A percentile compares a stretch with the other conserved stretches of the same genome.
These are phyloP conservation scores for Xylota sylvarum DNA, from an alignment of 2,888 invertebrate genomes.

Conservation along the genomic window DNA sequence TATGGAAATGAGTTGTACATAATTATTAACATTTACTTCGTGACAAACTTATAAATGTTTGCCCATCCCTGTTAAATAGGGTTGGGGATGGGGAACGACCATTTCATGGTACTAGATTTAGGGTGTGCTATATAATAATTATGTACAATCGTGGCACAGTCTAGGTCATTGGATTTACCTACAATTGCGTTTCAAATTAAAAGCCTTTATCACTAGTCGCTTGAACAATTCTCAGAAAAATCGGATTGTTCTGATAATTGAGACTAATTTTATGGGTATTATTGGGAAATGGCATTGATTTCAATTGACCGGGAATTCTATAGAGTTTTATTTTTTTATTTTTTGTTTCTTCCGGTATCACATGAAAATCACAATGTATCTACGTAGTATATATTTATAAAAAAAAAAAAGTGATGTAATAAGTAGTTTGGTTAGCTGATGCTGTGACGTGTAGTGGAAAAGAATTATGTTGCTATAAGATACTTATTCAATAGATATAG, in stretches of 20 bases:
- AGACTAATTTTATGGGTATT: background rate
- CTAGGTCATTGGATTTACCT: background rate
- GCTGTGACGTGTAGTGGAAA: background rate
- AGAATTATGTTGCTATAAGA: too few species aligned
- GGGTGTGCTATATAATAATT: background rate
- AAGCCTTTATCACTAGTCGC: background rate
- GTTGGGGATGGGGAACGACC: background rate
- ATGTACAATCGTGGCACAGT: background rate
- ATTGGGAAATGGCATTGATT: constrained; percentile 23
- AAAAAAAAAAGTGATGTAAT: constrained; percentile 2
- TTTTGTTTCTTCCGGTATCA: constrained; percentile 5
- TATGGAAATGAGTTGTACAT: background rate
- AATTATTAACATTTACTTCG: background rate
- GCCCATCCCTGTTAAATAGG: background rate
- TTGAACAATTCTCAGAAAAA: background rate
- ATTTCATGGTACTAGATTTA: background rate
- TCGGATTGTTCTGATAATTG: constrained; percentile 8
- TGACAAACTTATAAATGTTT: background rate
- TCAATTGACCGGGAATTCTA: constrained; percentile 15
- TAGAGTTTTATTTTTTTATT: background rate
- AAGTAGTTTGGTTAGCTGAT: too few species aligned
- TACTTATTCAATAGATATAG: too few species aligned
- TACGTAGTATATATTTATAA: background rate
- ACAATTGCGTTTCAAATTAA: constrained; percentile 1
- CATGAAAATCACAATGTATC: background rate